Conservation (phyloP, 2,888 invertebrate species). For the Sminthurides aquaticus region DNA sequence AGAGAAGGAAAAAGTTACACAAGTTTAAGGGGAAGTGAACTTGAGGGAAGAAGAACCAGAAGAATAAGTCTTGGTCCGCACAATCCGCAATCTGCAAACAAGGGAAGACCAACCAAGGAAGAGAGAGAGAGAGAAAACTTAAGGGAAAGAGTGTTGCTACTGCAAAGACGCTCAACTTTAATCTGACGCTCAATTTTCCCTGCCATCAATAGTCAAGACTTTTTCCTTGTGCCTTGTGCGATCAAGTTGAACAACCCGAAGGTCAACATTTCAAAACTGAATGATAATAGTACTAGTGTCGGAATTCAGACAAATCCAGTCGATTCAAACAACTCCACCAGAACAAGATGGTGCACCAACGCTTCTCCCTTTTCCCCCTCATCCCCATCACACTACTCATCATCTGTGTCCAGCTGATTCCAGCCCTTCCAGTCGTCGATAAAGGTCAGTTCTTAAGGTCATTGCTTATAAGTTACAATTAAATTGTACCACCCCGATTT, state of each 20-base stretch:
- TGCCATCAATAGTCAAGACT: slow-evolving; percentile 11
- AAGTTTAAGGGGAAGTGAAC: too few relatives aligned
- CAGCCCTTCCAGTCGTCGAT: slow-evolving; percentile 33
- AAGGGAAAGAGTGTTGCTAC: neutral
- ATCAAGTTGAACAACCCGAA: slow-evolving; percentile 7
- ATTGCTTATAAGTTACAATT: too few relatives aligned
- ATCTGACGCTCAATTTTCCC: neutral
- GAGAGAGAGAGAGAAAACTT: too few relatives aligned
- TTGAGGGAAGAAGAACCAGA: too few relatives aligned
- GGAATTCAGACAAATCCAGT: neutral
- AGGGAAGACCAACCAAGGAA: too few relatives aligned
- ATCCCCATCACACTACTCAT: slow-evolving; percentile 1
- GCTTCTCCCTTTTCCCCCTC: neutral
- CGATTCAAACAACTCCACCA: neutral
- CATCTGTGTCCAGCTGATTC: neutral
- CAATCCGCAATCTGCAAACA: too few relatives aligned
- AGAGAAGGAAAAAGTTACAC: neutral
- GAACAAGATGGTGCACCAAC: neutral
- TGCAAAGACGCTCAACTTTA: too few relatives aligned
- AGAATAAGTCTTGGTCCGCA: too few relatives aligned
- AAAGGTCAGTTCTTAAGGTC: slow-evolving; percentile 29
- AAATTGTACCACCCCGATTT: too few relatives aligned
- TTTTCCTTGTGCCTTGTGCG: slow-evolving; percentile 9
- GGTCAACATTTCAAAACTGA: neutral
- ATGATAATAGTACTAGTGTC: neutral